Conservation (phyloP, 2,888 invertebrate genomes). For the Lissonota sp. region DNA sequence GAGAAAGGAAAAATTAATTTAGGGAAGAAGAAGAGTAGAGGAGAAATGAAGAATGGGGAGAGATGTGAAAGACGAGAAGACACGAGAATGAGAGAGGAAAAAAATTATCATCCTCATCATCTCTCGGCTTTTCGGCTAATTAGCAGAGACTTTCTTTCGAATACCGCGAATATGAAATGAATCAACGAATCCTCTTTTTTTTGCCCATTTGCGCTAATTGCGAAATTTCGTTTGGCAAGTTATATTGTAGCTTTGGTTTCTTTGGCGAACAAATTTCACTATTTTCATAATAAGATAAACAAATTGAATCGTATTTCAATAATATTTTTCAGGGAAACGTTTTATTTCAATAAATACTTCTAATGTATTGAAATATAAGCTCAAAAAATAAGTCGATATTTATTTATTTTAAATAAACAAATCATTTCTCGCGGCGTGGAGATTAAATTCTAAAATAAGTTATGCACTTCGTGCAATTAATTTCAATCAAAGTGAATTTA, state of each 20-base stretch:
- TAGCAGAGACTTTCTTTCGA: slow-evolving; percentile 55
- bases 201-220: slow-evolving; percentile 9
- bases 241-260: neutral
- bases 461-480: too few relatives aligned
- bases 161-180: slow-evolving; percentile 45
- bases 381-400: too few relatives aligned
- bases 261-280: neutral
- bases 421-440: neutral
- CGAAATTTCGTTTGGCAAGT: slow-evolving; percentile 6
- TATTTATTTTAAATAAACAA: neutral
- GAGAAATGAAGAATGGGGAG: slow-evolving; percentile 21
- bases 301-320: too few relatives aligned
- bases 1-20: slow-evolving; percentile 34
- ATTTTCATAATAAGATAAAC: too few relatives aligned
- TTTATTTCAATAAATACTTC: too few relatives aligned
- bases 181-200: slow-evolving; percentile 32
- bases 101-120: slow-evolving; percentile 52
- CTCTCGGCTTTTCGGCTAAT: slow-evolving; percentile 59
- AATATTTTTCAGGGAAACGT: too few relatives aligned
- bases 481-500: too few relatives aligned
- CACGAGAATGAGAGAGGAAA: slow-evolving; percentile 30
- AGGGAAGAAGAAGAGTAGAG: slow-evolving; percentile 17
- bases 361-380: too few relatives aligned
- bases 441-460: neutral
- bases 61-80: slow-evolving; percentile 20